These are phyloP conservation scores for Helicoverpa assulta DNA, from an alignment of 2,888 invertebrate species.

Conservation along the genomic window DNA sequence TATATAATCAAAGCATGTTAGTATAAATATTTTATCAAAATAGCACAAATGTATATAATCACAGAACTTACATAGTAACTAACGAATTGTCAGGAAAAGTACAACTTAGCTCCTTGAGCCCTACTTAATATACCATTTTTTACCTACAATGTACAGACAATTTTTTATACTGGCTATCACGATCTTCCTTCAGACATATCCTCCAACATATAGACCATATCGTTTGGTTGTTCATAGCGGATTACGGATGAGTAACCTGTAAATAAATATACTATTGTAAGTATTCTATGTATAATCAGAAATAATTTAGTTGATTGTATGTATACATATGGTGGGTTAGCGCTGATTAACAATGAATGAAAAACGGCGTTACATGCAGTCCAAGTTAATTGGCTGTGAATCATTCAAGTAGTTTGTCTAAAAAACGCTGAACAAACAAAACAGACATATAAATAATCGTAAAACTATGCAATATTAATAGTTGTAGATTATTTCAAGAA, in stretches of 20 bases:
- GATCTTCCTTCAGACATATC: constrained; percentile 75
- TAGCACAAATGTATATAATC: constrained; percentile 48
- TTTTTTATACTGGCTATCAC: constrained; percentile 28
- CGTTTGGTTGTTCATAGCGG: constrained; percentile 92
- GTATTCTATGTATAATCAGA: not conserved
- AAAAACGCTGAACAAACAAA: constrained; percentile 24
- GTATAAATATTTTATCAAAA: constrained; percentile 20
- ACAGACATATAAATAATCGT: constrained; percentile 46
- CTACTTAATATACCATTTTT: not conserved
- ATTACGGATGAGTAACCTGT: constrained; percentile 84
- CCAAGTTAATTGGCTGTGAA: constrained; percentile 46
- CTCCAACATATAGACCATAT: constrained; percentile 92
- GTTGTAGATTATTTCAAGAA: constrained; percentile 40
- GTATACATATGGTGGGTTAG: not conserved
- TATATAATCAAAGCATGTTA: not conserved
- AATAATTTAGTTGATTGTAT: not conserved
- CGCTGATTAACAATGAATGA: not conserved
- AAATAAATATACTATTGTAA: constrained; percentile 55
- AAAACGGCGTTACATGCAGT: constrained; percentile 22
- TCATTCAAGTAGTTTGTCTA: constrained; percentile 27
- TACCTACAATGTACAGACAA: constrained; percentile 15
- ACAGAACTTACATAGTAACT: constrained; percentile 49
- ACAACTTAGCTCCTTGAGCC: constrained; percentile 38
- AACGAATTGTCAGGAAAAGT: constrained; percentile 38
- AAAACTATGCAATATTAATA: constrained; percentile 59